Evolutionary conservation across 2,113 vertebrate genomes (phyloP).

Genomic region (Ophthalmolycus amberensis): DNA sequence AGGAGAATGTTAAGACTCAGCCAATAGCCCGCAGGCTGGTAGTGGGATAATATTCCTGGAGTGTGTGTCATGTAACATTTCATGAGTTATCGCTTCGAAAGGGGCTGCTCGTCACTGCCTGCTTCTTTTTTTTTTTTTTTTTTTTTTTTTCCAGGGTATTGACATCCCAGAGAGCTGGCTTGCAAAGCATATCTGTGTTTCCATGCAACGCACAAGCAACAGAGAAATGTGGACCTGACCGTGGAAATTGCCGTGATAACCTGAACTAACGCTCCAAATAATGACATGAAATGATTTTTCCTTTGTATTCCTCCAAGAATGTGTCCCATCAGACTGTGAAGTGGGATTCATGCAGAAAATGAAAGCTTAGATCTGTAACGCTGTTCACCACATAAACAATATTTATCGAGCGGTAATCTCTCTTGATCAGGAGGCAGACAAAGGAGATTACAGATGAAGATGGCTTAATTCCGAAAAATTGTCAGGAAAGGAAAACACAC

Average conservation of each 20-base stretch:
- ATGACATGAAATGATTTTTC: conserved; percentile 79
- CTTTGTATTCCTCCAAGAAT: conserved; percentile 74
- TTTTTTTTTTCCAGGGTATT: conserved; percentile 63
- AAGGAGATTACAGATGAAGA: conserved; percentile 76
- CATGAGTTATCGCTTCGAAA: conserved; percentile 84
- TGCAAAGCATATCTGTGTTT: conserved; percentile 70
- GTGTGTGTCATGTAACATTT: conserved; percentile 85
- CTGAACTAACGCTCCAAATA: conserved; percentile 79
- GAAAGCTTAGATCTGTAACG: conserved; percentile 74
- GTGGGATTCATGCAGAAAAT: conserved; percentile 70
- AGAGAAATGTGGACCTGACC: conserved; percentile 72
- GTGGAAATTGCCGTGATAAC: conserved; percentile 80
- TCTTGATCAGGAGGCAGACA: conserved; percentile 77
- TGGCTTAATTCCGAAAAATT: conserved; percentile 75
- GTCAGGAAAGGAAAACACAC: conserved; percentile 51
- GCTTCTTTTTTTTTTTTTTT: conserved; percentile 49
- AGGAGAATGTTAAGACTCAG: conserved; percentile 83
- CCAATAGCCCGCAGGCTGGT: conserved; percentile 77
- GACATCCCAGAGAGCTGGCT: conserved; percentile 66
- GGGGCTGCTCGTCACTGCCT: conserved; percentile 71
- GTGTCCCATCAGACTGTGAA: conserved; percentile 73
- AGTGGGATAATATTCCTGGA: conserved; percentile 84
- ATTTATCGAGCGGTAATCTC: conserved; percentile 81
- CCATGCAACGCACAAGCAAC: conserved; percentile 57
- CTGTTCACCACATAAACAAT: conserved; percentile 74